Conservation (phyloP, 2,113 vertebrate species). For the Onychostruthus taczanowskii region DNA sequence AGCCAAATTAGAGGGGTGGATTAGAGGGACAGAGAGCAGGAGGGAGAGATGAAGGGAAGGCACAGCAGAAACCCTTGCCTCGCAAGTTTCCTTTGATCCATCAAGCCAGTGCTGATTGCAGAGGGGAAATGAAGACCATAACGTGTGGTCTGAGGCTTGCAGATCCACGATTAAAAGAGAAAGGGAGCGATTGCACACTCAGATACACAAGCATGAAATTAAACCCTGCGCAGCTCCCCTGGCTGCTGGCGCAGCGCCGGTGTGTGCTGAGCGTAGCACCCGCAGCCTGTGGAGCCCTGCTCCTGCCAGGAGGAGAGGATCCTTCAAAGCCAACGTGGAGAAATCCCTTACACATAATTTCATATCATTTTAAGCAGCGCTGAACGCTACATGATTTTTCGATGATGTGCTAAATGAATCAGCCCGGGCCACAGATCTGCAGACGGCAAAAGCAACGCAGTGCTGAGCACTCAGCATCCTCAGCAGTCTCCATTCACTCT, state of each 20-base stretch:
- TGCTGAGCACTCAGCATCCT: conserved; percentile 61
- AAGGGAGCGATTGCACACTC: background rate
- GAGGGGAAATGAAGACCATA: background rate
- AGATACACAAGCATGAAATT: background rate
- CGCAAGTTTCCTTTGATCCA: background rate
- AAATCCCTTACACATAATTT: conserved; percentile 53
- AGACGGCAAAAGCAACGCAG: conserved; percentile 41
- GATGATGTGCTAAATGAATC: conserved; percentile 74
- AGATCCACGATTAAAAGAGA: background rate
- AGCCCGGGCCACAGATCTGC: conserved; percentile 38
- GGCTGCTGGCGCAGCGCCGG: background rate
- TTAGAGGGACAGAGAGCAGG: background rate
- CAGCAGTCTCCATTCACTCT: conserved; percentile 60
- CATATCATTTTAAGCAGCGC: conserved; percentile 57
- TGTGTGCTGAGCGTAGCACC: background rate
- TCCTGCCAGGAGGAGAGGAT: conserved; percentile 30
- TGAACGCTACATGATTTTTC: conserved; percentile 60
- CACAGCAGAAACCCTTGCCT: background rate
- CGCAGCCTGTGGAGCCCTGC: background rate
- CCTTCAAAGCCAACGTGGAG: conserved; percentile 4
- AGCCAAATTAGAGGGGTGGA: background rate
- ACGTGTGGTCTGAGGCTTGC: background rate
- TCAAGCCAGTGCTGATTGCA: background rate
- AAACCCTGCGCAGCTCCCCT: background rate
- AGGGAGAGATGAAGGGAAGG: background rate